Evolutionary conservation across 1,140 invertebrate species (phyloP).

Genomic region (Melipona quadrifasciata): DNA sequence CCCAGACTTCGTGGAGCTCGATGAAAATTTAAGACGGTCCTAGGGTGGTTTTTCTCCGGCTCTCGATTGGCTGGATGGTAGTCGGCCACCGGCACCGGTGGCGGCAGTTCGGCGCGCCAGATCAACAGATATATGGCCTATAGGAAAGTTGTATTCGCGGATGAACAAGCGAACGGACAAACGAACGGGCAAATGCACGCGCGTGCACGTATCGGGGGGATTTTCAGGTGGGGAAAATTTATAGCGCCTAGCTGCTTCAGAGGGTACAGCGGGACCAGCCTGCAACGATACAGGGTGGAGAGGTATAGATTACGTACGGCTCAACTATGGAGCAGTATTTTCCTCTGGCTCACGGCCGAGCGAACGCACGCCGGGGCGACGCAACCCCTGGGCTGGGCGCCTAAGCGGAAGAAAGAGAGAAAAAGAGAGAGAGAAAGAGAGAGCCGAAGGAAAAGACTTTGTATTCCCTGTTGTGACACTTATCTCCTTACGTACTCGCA

Average conservation of each 20-base stretch:
- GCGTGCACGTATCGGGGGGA: slow-evolving; percentile 62
- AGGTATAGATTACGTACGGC: slow-evolving; percentile 69
- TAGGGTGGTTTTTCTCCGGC: slow-evolving; percentile 5
- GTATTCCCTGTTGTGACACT: slow-evolving; percentile 71
- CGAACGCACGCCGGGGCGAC: slow-evolving; percentile 42
- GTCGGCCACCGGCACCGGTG: neutral
- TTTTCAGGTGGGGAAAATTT: slow-evolving; percentile 67
- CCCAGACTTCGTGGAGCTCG: neutral
- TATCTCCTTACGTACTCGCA: slow-evolving; percentile 63
- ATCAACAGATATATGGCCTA: slow-evolving; percentile 20
- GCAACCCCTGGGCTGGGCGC: no score
- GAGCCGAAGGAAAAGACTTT: slow-evolving; percentile 53
- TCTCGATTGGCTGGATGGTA: neutral
- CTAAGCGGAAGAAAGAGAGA: no score
- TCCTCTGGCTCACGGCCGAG: slow-evolving; percentile 43
- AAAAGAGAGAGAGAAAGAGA: neutral
- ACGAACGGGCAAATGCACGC: slow-evolving; percentile 41
- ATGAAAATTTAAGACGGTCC: slow-evolving; percentile 43
- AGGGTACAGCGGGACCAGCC: slow-evolving; percentile 52
- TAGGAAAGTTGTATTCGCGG: slow-evolving; percentile 26
- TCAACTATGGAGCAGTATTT: slow-evolving; percentile 62
- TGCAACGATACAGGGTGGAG: slow-evolving; percentile 38
- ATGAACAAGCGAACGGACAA: slow-evolving; percentile 34
- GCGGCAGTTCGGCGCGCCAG: neutral
- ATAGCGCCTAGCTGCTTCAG: slow-evolving; percentile 60